Base-by-base conservation (phyloP, 2,797 vertebrate species). In the Loris lydekkerianus region DNA sequence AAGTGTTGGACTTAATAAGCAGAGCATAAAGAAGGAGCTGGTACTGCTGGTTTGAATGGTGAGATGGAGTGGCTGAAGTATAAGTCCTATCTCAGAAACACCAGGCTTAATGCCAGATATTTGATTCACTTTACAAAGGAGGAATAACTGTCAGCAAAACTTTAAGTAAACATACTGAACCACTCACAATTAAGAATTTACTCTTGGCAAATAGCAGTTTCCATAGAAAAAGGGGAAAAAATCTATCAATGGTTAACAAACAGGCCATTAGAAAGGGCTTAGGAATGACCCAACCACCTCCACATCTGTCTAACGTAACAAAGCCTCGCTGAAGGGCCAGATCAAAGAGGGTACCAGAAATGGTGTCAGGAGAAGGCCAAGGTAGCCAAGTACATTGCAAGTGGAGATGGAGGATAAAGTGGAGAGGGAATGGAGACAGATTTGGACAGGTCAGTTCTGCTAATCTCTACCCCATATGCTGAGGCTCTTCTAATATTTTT, bases 361-460 rank as follows among this genome's bases (percentile, higher is more conserved):
- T 2, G 6, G 5, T 2, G 40, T 43, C 3, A 43, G 8, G n/a
- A 83, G 27, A 25, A 2, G 53, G 20, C 15, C 31, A 13, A 13
- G 40, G 46, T 3, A 1, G 60, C 49, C 43, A 7, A 3, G 2
- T 2, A 63, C 6, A 1, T 1, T 15, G 43, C 17, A 14, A 6
- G 60, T 40, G 56, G 46, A 34, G 23, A 31, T 1, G 21, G 67
- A 7, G 31, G 69, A 13, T 25, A 72, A 25, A 53, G 75, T 0
- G 14, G n/a, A 46, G 34, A 23, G 18, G 6, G 9, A 49, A 49
- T 49, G 20, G 14, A 3, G 15, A 31, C 7, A 17, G 20, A 3
- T 1, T 14, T 18, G 58, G 27, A 34, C 2, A 0, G 76, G n/a
- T 61, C 31, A 7, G 3, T 65, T 37, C 46, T 69, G 83, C 75